phyloP scores from a whole-genome alignment of 2,888 invertebrate genomes.

The Arctia plantaginis region DNA sequence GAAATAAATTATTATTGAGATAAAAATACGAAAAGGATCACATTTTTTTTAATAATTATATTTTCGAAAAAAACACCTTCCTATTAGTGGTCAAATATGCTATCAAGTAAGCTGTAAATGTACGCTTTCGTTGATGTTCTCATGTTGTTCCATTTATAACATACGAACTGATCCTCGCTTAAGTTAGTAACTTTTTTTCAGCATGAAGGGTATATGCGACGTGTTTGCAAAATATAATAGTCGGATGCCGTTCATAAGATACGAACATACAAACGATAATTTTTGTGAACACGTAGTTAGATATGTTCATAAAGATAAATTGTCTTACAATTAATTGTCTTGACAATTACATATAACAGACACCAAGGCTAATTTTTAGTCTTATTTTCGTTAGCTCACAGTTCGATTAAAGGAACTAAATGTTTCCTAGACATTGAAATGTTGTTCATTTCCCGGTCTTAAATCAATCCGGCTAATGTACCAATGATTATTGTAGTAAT shows the following conservation, averaged over 20 bases:
- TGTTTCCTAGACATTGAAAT: constrained; percentile 67
- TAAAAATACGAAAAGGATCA: background rate
- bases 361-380: constrained; percentile 24
- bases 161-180: too few relatives aligned
- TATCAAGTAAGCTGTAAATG: too few relatives aligned
- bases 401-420: constrained; percentile 59
- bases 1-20: background rate
- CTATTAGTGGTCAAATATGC: too few relatives aligned
- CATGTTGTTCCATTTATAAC: too few relatives aligned
- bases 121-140: background rate
- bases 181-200: too few relatives aligned
- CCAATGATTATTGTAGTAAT: constrained; percentile 58
- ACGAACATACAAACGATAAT: background rate
- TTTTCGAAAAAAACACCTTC: background rate
- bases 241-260: background rate
- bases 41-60: background rate
- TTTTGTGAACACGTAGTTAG: background rate
- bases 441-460: constrained; percentile 66
- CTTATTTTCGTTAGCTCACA: constrained; percentile 37
- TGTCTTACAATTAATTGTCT: background rate
- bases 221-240: background rate
- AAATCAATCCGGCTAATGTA: constrained; percentile 67
- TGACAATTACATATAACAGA: background rate
- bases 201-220: too few relatives aligned
- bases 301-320: background rate